Evolutionary conservation across 2,888 invertebrate genomes (phyloP).

Genomic region (Linnaemya tessellans): DNA sequence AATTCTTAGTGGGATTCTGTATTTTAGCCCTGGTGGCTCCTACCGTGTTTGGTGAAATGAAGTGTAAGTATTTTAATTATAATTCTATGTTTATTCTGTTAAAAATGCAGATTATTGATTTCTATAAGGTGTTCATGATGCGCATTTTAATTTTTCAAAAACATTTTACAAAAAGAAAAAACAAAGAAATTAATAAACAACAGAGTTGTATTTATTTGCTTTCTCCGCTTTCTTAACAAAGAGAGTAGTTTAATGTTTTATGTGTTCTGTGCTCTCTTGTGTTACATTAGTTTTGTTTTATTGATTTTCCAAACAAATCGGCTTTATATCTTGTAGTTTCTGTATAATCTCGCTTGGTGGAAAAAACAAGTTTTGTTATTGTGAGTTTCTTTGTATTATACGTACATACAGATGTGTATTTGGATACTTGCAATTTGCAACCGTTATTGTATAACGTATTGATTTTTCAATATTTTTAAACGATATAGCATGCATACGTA

Average conservation of each 20-base stretch:
- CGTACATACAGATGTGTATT: no score
- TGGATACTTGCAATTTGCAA: background rate
- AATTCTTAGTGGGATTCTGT: conserved; percentile 85
- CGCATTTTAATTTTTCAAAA: conserved; percentile 40
- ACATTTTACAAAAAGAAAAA: background rate
- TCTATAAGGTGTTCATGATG: conserved; percentile 45
- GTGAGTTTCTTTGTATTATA: no score
- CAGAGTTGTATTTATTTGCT: conserved; percentile 28
- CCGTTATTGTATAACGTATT: conserved; percentile 1
- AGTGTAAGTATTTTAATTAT: conserved; percentile 86
- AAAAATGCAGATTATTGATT: background rate
- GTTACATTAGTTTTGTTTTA: conserved; percentile 9
- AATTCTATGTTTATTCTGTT: background rate
- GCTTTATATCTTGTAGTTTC: background rate
- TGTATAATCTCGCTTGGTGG: background rate
- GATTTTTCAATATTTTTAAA: conserved; percentile 39
- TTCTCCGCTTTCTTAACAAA: background rate
- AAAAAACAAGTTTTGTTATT: conserved; percentile 24
- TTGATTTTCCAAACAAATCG: conserved; percentile 11
- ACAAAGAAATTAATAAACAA: conserved; percentile 47
- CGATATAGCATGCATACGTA: conserved; percentile 20
- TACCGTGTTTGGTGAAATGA: conserved; percentile 84
- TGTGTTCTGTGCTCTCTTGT: background rate
- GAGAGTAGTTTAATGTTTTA: background rate
- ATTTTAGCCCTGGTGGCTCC: conserved; percentile 79